Conservation (phyloP, 2,113 vertebrate species). For the Typhlomys cinereus region DNA sequence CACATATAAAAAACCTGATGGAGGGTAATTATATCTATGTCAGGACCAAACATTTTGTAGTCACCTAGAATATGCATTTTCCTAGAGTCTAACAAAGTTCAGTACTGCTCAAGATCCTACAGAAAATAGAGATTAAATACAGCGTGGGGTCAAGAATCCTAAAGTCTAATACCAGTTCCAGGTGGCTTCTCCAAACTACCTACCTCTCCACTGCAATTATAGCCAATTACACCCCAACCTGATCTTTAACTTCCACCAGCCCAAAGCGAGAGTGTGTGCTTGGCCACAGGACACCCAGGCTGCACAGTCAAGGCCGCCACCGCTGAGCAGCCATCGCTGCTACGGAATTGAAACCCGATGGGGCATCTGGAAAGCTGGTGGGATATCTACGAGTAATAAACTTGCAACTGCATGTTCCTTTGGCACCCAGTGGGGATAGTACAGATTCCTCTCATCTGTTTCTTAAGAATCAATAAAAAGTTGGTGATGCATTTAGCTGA, state of each 20-base stretch:
- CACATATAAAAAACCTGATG: neutral
- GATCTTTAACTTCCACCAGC: neutral
- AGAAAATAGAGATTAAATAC: neutral
- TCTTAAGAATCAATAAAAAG: constrained; percentile 72
- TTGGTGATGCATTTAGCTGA: constrained; percentile 66
- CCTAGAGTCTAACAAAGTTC: neutral
- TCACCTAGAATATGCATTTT: neutral
- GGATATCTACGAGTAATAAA: constrained; percentile 61
- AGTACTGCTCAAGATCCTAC: neutral
- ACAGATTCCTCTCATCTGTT: constrained; percentile 48
- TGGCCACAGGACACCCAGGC: neutral
- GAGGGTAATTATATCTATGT: neutral
- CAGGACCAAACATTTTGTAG: neutral
- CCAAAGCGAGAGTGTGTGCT: neutral
- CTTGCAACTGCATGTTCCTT: constrained; percentile 57
- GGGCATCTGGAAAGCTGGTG: constrained; percentile 59
- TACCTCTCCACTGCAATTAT: neutral
- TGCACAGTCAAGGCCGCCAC: neutral
- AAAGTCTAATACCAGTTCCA: neutral
- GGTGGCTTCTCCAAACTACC: neutral
- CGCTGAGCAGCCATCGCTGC: neutral
- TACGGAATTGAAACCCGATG: constrained; percentile 39
- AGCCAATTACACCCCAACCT: neutral
- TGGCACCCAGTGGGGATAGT: constrained; percentile 49
- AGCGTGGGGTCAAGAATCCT: neutral